A percentile compares a stretch with the other conserved stretches of the same genome.
Conservation (phyloP, 1,140 invertebrate species). For the Camponotus pennsylvanicus region DNA sequence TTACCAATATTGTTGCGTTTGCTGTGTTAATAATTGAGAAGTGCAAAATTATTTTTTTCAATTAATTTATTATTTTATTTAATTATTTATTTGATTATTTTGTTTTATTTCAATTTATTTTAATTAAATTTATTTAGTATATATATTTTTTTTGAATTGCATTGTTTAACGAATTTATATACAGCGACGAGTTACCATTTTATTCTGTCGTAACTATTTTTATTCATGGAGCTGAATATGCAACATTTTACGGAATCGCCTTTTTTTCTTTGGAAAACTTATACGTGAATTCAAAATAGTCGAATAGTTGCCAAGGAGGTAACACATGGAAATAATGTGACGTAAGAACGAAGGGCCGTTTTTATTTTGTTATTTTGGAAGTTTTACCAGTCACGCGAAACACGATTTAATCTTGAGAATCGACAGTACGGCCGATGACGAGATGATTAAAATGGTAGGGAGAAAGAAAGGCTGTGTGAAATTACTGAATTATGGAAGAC, state of each 20-base stretch:
- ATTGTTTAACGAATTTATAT: neutral
- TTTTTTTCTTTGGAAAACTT: neutral
- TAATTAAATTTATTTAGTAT: neutral
- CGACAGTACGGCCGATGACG: neutral
- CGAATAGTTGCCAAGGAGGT: neutral
- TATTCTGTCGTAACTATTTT: neutral
- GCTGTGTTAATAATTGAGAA: too few relatives aligned
- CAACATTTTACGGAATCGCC: neutral
- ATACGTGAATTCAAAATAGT: slow-evolving; percentile 13
- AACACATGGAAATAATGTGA: slow-evolving; percentile 7
- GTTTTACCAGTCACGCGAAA: slow-evolving; percentile 7
- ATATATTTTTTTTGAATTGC: neutral
- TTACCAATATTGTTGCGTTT: too few relatives aligned
- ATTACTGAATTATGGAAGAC: neutral
- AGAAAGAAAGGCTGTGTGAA: neutral
- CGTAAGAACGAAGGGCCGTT: neutral
- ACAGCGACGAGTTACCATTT: neutral
- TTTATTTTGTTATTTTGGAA: neutral
- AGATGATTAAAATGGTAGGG: neutral
- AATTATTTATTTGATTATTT: neutral
- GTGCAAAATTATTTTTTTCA: too few relatives aligned
- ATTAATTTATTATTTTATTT: neutral
- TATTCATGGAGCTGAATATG: neutral
- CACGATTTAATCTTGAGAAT: slow-evolving; percentile 28
- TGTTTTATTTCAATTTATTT: neutral